Evolutionary conservation across 2,113 vertebrate genomes (phyloP), one percentile per base, ranked within the genome.

Genomic region (Mobula hypostoma): DNA sequence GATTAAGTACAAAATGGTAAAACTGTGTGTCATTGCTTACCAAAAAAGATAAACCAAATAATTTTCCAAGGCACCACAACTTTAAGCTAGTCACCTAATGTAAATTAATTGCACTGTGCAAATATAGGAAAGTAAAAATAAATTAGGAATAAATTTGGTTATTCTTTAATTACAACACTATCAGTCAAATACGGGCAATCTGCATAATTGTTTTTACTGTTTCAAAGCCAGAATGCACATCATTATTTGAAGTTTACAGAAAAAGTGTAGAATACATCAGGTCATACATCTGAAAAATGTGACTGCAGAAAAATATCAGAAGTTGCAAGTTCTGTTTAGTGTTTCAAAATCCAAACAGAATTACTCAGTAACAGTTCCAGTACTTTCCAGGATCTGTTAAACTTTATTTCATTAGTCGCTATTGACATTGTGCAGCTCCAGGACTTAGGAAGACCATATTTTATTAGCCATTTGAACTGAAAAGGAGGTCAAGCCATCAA

Each of bases 401-500:
- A 97, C 97, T 97, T 97, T 98, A 68, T 90, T 90, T 90, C 74
- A 93, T 98, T 97, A 98, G 98, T 98, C 98, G 98, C 97, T 97
- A 97, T 97, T 99, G 98, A 99, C 98, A 99, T 98, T 97, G 97
- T 94, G 96, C 98, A 99, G 98, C 97, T 97, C 97, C 97, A 96
- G 97, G 98, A 98, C 98, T 98, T 98, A 97, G 98, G 98, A 98
- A 98, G 97, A 96, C 97, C 96, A 95, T 96, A 96, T 95, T 98
- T 98, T 98, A 98, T 97, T 97, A 97, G 97, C 97, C 97, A 97
- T 97, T 98, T 98, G 97, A 98, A 98, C 98, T 98, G 97, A 97
- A 98, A 98, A 98, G 97, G 98, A 98, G 98, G 98, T 98, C 97
- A 98, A 97, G 97, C 98, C 97, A 98, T 98, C 98, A 99, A 98